phyloP scores from a whole-genome alignment of 2,113 vertebrate species.

The Mormyrus iriodes region DNA sequence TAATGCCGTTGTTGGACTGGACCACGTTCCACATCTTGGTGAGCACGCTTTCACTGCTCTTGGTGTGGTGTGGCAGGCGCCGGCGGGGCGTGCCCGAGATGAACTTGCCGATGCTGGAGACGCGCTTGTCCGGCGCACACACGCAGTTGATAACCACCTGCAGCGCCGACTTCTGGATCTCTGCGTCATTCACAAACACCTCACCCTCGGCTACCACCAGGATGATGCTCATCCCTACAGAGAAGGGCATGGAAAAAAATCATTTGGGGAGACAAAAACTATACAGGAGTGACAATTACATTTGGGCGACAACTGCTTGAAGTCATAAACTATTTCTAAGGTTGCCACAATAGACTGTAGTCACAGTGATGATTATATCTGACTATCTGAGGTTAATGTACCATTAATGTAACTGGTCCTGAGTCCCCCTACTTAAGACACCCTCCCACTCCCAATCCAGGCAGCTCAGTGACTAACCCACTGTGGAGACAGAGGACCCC shows the following conservation, averaged over 20 bases:
- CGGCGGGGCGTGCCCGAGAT: constrained; percentile 89
- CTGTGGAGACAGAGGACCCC: constrained; percentile 84
- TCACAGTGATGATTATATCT: background rate
- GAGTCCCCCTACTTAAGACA: background rate
- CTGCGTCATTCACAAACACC: constrained; percentile 93
- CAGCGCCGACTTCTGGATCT: constrained; percentile 98
- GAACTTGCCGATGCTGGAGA: constrained; percentile 95
- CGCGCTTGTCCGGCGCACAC: constrained; percentile 89
- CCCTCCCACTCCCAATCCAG: background rate
- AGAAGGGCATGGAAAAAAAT: background rate
- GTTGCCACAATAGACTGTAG: background rate
- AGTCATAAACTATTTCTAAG: background rate
- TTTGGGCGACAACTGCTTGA: background rate
- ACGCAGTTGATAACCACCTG: constrained; percentile 98
- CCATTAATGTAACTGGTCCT: background rate
- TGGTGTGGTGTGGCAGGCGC: constrained; percentile 80
- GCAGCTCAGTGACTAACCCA: constrained; percentile 66
- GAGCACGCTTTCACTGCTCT: constrained; percentile 82
- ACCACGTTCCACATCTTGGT: constrained; percentile 99
- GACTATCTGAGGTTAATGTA: background rate
- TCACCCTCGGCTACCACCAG: constrained; percentile 95
- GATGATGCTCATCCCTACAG: constrained; percentile 90
- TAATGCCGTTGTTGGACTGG: constrained; percentile 97
- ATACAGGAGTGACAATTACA: background rate
- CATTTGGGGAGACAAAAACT: background rate